Conservation (phyloP, 2,888 invertebrate genomes). For the Polyploca ridens region DNA sequence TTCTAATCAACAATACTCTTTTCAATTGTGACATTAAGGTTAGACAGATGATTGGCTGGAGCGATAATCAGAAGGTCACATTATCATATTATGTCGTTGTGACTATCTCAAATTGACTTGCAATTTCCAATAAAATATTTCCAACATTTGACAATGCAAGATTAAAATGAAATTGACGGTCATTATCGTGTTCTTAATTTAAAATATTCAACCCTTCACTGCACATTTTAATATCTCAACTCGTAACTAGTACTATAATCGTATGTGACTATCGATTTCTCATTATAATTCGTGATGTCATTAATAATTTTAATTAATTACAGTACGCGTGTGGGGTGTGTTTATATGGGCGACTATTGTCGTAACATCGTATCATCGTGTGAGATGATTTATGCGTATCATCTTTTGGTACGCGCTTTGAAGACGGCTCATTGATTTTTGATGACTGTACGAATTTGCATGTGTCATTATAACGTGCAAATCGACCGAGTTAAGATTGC, state of each 20-base stretch:
- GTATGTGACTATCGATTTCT: conserved; percentile 71
- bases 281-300: conserved; percentile 73
- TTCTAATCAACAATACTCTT: conserved; percentile 25
- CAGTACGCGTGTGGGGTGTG: conserved; percentile 37
- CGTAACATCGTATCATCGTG: conserved; percentile 61
- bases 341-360: conserved; percentile 48
- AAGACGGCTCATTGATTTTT: conserved; percentile 76
- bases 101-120: not conserved
- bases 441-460: conserved; percentile 58
- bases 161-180: not conserved
- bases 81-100: not conserved
- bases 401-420: conserved; percentile 40
- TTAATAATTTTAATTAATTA: conserved; percentile 83
- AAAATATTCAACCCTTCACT: not conserved
- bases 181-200: not conserved
- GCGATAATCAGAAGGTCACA: not conserved
- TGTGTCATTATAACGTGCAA: conserved; percentile 21
- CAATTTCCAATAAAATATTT: not conserved
- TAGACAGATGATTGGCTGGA: not conserved
- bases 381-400: conserved; percentile 74
- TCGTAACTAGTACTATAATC: conserved; percentile 31
- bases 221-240: conserved; percentile 16
- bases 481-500: conserved; percentile 11
- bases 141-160: not conserved
- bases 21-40: conserved; percentile 2